Base-by-base conservation (phyloP, 2,113 vertebrate species). In the Pitta sordida region DNA sequence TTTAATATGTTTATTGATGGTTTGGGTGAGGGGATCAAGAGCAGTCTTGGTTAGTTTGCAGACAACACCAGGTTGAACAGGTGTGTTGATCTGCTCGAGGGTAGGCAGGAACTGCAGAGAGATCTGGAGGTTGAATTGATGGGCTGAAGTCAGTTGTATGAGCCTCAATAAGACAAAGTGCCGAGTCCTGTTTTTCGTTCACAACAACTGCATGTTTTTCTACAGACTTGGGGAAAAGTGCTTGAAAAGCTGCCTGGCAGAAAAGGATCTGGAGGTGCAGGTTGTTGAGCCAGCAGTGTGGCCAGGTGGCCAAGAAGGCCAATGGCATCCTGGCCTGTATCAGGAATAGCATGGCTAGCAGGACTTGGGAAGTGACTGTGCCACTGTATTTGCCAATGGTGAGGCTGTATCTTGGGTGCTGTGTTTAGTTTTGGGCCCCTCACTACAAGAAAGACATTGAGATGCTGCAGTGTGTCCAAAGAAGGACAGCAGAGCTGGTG, bases 401-500 rank as follows among this genome's bases (percentile, higher is more conserved):
- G 15, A 46, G 37, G 23, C 16, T 46, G 60, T 15, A 46, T 13
- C 20, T 68, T 7, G 4, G 81, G 52, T n/a, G 15, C 44, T 41
- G n/a, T 18, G 13, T 30, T 46, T 37, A 46, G 6, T 39, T 75
- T 39, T 75, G 60, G 29, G 60, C 11, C 29, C n/a, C n/a, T 55
- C 55, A 4, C 0, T 36, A 41, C 22, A 48, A 34, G 34, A 48
- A 60, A 56, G 34, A 36, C 41, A 23, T 15, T 36, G 48, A 62
- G 26, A 26, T 48, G 21, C 34, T 36, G 34, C 21, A 89, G 24
- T 0, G 1, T 22, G 24, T 19, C 6, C 0, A 0, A 30, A 62
- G 30, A 55, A 68, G 34, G 4, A 12, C 39, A 68, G 5, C 1
- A 2, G 24, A 55, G 46, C 10, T 62, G 70, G 21, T 22, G 62